Evolutionary conservation across 2,113 vertebrate genomes (phyloP).

Genomic region (Cisticola juncidis): DNA sequence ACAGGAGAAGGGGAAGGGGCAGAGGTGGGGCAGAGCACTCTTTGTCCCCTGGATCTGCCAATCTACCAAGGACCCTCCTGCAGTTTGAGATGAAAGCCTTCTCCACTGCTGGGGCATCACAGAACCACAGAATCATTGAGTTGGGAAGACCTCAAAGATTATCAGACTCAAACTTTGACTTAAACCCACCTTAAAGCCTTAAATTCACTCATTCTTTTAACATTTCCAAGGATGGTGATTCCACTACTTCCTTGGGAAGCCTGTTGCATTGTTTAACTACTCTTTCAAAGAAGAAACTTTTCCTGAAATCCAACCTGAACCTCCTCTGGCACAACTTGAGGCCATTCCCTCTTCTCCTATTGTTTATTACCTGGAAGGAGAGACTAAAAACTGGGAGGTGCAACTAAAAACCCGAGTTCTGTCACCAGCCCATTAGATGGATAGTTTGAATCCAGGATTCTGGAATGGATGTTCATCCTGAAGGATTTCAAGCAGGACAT

Average conservation of each 20-base stretch:
- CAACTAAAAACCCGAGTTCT: background rate
- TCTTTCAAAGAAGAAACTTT: background rate
- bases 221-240: background rate
- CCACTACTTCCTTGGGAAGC: background rate
- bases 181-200: no score
- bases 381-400: background rate
- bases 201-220: rapidly evolving
- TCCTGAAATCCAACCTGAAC: background rate
- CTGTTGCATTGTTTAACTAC: background rate
- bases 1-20: background rate
- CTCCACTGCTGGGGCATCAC: background rate
- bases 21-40: background rate
- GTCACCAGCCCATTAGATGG: rapidly evolving
- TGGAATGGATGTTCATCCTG: background rate
- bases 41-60: background rate
- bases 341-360: background rate
- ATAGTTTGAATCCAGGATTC: background rate
- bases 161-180: background rate
- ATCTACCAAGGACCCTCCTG: background rate
- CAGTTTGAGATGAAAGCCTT: background rate
- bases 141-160: background rate
- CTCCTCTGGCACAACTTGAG: background rate
- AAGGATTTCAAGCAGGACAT: background rate
- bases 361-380: background rate
- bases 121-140: background rate